Evolutionary conservation across 1,140 invertebrate genomes (phyloP), one percentile per base, ranked within the genome.

Genomic region (Zaprionus inermis): DNA sequence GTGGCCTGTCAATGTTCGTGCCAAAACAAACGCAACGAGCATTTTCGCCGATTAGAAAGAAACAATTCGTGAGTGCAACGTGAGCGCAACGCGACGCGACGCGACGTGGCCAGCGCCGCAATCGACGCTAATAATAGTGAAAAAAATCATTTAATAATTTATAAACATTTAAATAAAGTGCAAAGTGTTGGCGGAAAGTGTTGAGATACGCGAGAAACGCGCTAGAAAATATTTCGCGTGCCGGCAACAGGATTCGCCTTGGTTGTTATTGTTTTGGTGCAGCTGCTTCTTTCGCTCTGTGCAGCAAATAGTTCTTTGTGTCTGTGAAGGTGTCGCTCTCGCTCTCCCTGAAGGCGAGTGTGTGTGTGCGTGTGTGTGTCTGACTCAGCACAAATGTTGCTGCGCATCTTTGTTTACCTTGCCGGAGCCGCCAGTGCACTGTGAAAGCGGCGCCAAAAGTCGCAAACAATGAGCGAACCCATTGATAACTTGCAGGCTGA

Each of bases 1-100:
- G 80, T 80, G 73, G 73, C 68, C 69, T 88, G 83, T 84, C 81
- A 88, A 91, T 77, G 76, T 69, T 76, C 78, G 88, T 91, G 90
- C 85, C 90, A 91, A 91, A 91, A 91, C 90, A 91, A 91, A 91
- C 80, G 85, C 85, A 86, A 88, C 81, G 90, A 83, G 46, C 78
- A 83, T 81, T 86, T 90, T 82, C 86, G 81, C 81, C 80, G 89
- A 90, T 91, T 91, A 90, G 90, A 91, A 80, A 83, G 78, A 91
- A 90, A 90, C 83, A 84, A 85, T 85, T 89, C 90, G 90, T 81
- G 84, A 90, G 72, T 89, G 84, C 84, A 89, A 89, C 72, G 84
- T 74, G 84, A 90, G 80, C 85, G 85, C 76, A 58, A 63, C 66
- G 82, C 82, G 63, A 71, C 63, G 65, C 51, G 72, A 32, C 66